These are phyloP conservation scores for Hyposoter didymator DNA, from an alignment of 2,888 invertebrate species.

Conservation along the genomic window DNA sequence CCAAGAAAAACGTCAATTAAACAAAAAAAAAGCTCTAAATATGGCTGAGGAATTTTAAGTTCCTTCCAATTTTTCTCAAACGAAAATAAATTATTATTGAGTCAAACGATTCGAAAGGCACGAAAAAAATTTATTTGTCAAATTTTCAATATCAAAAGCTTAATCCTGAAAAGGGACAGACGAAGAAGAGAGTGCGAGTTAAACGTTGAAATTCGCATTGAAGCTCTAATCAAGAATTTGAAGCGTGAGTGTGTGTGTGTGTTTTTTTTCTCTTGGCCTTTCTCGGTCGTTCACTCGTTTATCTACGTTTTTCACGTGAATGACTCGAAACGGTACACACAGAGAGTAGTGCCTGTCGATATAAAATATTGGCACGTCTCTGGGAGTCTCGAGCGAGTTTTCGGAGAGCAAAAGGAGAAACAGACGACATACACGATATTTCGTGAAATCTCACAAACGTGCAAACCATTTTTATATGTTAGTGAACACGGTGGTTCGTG, in stretches of 20 bases:
- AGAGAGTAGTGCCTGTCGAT: slow-evolving; percentile 61
- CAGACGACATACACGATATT: slow-evolving; percentile 48
- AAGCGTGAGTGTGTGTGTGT: slow-evolving; percentile 30
- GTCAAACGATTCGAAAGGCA: not conserved
- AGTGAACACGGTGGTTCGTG: not conserved
- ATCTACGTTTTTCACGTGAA: slow-evolving; percentile 68
- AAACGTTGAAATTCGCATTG: slow-evolving; percentile 47
- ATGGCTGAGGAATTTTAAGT: not conserved
- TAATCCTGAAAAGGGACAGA: not conserved
- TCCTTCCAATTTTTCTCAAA: not conserved
- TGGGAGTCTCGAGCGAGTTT: slow-evolving; percentile 27
- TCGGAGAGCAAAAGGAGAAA: slow-evolving; percentile 50
- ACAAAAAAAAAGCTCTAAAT: not conserved
- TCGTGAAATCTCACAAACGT: slow-evolving; percentile 54
- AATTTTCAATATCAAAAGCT: slow-evolving; percentile 3
- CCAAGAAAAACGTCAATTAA: not conserved
- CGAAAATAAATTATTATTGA: not conserved
- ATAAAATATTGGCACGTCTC: slow-evolving; percentile 69
- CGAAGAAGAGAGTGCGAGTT: not conserved
- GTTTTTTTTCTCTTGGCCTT: slow-evolving; percentile 9
- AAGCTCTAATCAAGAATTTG: slow-evolving; percentile 61
- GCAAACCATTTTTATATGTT: slow-evolving; percentile 9
- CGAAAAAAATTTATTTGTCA: not conserved
- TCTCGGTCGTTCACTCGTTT: slow-evolving; percentile 60
- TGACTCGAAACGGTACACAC: slow-evolving; percentile 45